Evolutionary conservation across 2,797 vertebrate species (phyloP).

Genomic region (Columba guinea): DNA sequence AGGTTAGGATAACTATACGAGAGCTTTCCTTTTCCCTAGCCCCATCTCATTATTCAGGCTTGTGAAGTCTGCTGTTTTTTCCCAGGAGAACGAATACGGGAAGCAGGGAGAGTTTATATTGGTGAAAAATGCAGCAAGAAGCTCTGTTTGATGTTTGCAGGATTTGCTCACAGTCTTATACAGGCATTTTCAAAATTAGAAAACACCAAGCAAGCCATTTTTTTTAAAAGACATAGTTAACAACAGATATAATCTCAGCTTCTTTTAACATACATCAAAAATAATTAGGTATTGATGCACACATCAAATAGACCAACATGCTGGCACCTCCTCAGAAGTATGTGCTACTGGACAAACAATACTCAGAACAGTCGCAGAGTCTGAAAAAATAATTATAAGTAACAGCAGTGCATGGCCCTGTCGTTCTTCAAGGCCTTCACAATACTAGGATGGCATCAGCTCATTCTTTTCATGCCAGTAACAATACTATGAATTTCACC

Average conservation of each 20-base stretch:
- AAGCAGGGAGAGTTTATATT: background rate
- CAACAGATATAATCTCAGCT: background rate
- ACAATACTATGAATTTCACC: background rate
- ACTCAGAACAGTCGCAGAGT: conserved; percentile 49
- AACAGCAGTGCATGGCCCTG: background rate
- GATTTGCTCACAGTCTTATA: background rate
- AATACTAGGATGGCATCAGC: background rate
- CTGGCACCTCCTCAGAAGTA: conserved; percentile 26
- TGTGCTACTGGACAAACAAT: conserved; percentile 40
- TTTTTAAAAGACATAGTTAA: background rate
- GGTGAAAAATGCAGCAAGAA: background rate
- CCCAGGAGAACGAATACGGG: background rate
- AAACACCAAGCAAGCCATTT: background rate
- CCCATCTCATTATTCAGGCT: background rate
- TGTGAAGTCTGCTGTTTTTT: background rate
- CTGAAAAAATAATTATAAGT: conserved; percentile 38
- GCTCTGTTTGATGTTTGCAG: background rate
- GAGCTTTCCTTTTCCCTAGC: background rate
- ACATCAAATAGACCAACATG: conserved; percentile 15
- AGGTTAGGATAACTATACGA: background rate
- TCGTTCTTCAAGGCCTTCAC: background rate
- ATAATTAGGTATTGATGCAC: background rate
- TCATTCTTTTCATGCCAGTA: background rate
- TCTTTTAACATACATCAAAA: background rate
- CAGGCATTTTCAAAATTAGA: background rate